Percentiles rank a stretch among this genome's conserved stretches.
phyloP scores from a whole-genome alignment of 2,888 invertebrate species.

The Troilus luridus region DNA sequence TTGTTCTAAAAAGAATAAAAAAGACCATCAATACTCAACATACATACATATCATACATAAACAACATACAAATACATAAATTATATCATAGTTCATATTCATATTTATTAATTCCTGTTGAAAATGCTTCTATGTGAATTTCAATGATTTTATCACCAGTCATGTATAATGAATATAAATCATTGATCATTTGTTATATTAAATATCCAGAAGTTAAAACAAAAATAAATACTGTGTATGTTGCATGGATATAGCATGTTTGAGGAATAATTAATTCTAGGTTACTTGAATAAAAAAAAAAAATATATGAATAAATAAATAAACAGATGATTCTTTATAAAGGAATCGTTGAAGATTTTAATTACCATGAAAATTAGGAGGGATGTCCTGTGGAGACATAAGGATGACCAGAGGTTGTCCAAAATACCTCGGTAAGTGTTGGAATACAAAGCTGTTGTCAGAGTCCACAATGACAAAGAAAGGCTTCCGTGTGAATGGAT shows the following conservation, averaged over 20 bases:
- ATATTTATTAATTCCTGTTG: neutral
- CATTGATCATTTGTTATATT: neutral
- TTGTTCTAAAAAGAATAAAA: conserved; percentile 74
- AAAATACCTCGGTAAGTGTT: conserved; percentile 91
- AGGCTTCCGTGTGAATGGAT: conserved; percentile 93
- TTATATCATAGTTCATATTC: neutral
- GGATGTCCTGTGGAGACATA: conserved; percentile 94
- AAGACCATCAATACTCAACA: conserved; percentile 7
- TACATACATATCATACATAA: too few species aligned
- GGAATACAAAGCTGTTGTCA: conserved; percentile 93
- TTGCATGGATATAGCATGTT: conserved; percentile 16
- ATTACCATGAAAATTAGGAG: conserved; percentile 85
- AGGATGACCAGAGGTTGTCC: conserved; percentile 93
- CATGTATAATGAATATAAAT: neutral
- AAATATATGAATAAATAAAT: conserved; percentile 1
- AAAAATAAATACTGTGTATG: conserved; percentile 12
- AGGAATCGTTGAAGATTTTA: conserved; percentile 26
- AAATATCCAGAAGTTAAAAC: neutral
- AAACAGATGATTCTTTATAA: neutral
- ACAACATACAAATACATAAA: neutral
- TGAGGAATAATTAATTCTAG: conserved; percentile 1
- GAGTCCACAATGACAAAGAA: conserved; percentile 95
- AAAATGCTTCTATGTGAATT: neutral
- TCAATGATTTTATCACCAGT: neutral
- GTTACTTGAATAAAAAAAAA: conserved; percentile 2